These are phyloP conservation scores for Epistrophella euchroma DNA, from an alignment of 2,888 invertebrate species.

Conservation along the genomic window DNA sequence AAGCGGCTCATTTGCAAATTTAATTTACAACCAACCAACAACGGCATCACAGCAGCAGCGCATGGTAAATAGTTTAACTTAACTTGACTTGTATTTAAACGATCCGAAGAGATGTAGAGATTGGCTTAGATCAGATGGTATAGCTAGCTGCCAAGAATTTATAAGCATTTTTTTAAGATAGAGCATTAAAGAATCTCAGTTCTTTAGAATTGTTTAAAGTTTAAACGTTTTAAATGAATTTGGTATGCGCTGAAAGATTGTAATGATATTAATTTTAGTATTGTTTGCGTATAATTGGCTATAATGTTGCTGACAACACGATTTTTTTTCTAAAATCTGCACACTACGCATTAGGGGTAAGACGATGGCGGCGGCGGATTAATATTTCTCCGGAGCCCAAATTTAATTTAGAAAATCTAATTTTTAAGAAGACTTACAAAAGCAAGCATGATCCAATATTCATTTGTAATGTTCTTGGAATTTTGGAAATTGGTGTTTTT, in stretches of 20 bases:
- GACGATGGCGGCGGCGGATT: not conserved
- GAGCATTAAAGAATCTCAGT: conserved; percentile 25
- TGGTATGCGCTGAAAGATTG: conserved; percentile 33
- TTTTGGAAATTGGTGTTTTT: too few relatives aligned
- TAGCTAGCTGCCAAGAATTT: conserved; percentile 10
- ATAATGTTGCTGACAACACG: conserved; percentile 38
- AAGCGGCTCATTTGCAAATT: conserved; percentile 70
- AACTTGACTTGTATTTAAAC: conserved; percentile 2
- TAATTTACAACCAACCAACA: conserved; percentile 59
- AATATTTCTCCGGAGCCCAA: not conserved
- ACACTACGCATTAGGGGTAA: not conserved
- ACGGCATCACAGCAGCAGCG: not conserved
- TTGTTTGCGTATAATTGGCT: conserved; percentile 63
- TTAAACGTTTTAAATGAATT: conserved; percentile 44
- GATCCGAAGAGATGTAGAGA: conserved; percentile 13
- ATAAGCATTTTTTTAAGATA: not conserved
- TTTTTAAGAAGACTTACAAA: too few relatives aligned
- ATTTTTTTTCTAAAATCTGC: not conserved
- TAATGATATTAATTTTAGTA: conserved; percentile 54
- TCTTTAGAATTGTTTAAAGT: conserved; percentile 28
- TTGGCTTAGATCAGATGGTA: conserved; percentile 27
- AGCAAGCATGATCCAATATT: too few relatives aligned
- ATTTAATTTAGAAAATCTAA: too few relatives aligned
- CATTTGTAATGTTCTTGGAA: too few relatives aligned
- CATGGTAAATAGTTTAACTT: not conserved